Base-by-base conservation (phyloP, 2,113 vertebrate genomes). In the Melanostigma gelatinosum region DNA sequence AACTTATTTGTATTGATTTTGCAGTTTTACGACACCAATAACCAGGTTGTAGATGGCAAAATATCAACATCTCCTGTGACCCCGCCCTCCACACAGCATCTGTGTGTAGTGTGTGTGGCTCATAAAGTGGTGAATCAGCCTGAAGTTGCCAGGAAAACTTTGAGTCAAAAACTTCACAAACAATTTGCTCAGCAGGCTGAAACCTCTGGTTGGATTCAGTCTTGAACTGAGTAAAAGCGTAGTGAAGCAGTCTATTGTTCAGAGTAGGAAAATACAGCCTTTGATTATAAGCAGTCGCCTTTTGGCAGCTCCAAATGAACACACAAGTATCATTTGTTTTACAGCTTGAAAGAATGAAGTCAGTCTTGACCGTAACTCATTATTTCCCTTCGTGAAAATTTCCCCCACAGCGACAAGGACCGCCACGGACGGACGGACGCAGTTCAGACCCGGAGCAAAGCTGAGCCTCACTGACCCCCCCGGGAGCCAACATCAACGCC, bases 81-180 rank as follows among this genome's bases (percentile, higher is more conserved):
- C 9, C 5, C 1, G 11, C 24, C 57, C 58, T 60, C 68, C 46
- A 40, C 70, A 52, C 18, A 80, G 82, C 77, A 83, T 87, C 62
- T 85, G 82, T 90, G 84, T 87, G 76, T 86, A 83, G 84, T 38
- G 36, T 38, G 36, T 29, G 72, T 24, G 68, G 24, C 22, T 81
- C 69, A 65, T 42, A 73, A 42, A 76, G 52, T 24, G 61, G 58
- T 38, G 48, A 79, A 72, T 75, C 69, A n/a, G 27, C 22, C 46
- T 52, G 15, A 46, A 52, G 67, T n/a, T 74, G 76, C 82, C 82
- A 79, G 87, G 83, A 89, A 89, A 88, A 80, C 55, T 75, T 80
- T 58, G 36, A 57, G 71, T 68, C 16, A 55, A 60, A 76, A 54
- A 44, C n/a, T 48, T 78, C 71, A 54, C 62, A 40, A 71, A 82